These are phyloP conservation scores for Penaeus monodon DNA, from an alignment of 2,888 invertebrate genomes.

Conservation along the genomic window DNA sequence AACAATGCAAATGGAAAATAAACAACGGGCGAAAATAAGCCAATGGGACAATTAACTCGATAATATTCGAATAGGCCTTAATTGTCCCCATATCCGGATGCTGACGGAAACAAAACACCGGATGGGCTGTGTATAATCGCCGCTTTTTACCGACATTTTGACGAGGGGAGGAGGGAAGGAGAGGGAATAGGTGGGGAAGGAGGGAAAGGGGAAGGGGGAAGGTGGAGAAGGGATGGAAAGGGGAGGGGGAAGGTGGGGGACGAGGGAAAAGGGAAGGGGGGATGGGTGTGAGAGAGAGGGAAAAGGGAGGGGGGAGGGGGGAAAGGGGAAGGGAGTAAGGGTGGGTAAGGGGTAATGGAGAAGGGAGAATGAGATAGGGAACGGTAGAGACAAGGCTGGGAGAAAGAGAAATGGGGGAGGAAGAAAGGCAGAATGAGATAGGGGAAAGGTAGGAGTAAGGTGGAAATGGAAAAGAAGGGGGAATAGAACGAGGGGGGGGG, in stretches of 20 bases:
- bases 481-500: neutral
- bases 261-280: neutral
- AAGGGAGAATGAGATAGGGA: neutral
- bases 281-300: too few species aligned
- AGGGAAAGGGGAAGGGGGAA: neutral
- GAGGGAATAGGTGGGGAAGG: neutral
- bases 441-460: neutral
- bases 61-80: neutral
- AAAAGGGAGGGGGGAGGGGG: neutral
- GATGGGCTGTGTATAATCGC: neutral
- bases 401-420: neutral
- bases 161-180: neutral
- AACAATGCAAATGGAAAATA: too few species aligned
- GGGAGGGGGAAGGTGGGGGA: too few species aligned
- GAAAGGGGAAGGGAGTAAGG: neutral
- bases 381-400: neutral
- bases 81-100: neutral
- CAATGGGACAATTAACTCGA: neutral
- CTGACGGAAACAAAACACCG: neutral
- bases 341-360: neutral
- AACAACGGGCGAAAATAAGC: neutral
- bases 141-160: neutral
- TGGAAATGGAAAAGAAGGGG: neutral
- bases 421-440: neutral
- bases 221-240: accelerated